Base-by-base conservation (phyloP, 92 coral and sea anemone species). In the Meandrina meandrites region DNA sequence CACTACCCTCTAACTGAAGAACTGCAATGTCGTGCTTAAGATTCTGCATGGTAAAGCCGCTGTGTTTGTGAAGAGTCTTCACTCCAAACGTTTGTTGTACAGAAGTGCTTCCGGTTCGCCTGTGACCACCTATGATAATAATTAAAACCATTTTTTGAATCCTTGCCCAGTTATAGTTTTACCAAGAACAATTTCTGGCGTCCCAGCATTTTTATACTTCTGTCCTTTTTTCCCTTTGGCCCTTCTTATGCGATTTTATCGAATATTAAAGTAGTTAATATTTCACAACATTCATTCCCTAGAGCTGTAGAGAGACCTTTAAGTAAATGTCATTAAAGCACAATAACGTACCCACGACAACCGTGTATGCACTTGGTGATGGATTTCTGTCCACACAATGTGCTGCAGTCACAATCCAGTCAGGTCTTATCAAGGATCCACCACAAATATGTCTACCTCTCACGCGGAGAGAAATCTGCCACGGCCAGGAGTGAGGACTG, bases 331-430 rank as follows among this genome's bases (percentile, higher is more conserved):
- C n/a, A n/a, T n/a, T n/a, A n/a, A n/a, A n/a, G n/a, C n/a, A n/a
- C 6, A 40, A 40, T 40, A 40, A 40, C 45, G 45, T 76, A 83
- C 91, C 91, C 8, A 50, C 88, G 15, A 88, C 91, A 36, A 91
- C 89, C 1, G 92, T 88, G 83, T 90, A 93, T 78, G 66, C 81
- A 4, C 40, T 82, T 5, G 96, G 94, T 42, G 79, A 31, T 5
- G 84, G 79, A 56, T 89, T 78, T 27, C 90, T 64, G 89, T 80
- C 79, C 18, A 93, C 93, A 69, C 94, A 93, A 86, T 93, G 96
- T 79, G 93, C 93, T 67, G 94, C 96, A 66, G 96, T 93, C 35
- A 93, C 58, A 32, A 91, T 90, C 93, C 93, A 93, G 81, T 86
- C 86, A n/a, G 93, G 90, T 47, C 93, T 57, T 67, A 93, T 93